phyloP scores from a whole-genome alignment of 1,140 invertebrate species.

The Polypedilum pembai region DNA sequence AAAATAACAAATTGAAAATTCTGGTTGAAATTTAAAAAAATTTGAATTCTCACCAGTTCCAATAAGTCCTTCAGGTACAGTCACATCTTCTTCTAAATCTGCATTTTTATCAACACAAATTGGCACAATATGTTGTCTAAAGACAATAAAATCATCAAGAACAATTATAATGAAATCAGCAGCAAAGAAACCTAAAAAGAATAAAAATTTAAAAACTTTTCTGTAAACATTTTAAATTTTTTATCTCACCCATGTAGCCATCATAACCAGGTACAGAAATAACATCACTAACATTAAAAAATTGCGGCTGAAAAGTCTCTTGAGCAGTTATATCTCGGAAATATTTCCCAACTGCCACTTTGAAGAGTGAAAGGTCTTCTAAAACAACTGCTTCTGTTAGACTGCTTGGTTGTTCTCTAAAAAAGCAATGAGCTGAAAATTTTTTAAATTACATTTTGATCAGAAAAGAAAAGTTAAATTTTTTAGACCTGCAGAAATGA shows the following conservation, averaged over 20 bases:
- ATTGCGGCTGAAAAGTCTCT: background rate
- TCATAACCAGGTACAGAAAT: slow-evolving; percentile 26
- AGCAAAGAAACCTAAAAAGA: background rate
- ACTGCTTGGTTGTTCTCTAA: slow-evolving; percentile 36
- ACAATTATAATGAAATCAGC: slow-evolving; percentile 30
- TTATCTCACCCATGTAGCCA: background rate
- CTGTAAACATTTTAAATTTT: too few species aligned
- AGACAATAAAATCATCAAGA: slow-evolving; percentile 29
- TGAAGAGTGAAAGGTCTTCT: slow-evolving; percentile 35
- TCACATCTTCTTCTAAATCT: slow-evolving; percentile 13
- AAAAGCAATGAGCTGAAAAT: slow-evolving; percentile 47
- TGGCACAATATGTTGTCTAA: background rate
- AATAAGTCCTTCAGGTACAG: background rate
- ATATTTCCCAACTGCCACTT: slow-evolving; percentile 44
- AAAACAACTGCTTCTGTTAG: slow-evolving; percentile 30
- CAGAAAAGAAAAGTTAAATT: too few species aligned
- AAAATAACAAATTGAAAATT: too few species aligned
- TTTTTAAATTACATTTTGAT: slow-evolving; percentile 32
- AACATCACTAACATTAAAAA: slow-evolving; percentile 30
- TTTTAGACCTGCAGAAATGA: slow-evolving; percentile 36
- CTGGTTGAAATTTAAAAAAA: background rate
- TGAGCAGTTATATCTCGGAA: slow-evolving; percentile 35
- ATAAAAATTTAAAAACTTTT: too few species aligned
- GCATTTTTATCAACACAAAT: slow-evolving; percentile 27
- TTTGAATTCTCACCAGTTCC: slow-evolving; percentile 26